Evolutionary conservation across 2,113 vertebrate genomes (phyloP).

Genomic region (Periophthalmus modestus): DNA sequence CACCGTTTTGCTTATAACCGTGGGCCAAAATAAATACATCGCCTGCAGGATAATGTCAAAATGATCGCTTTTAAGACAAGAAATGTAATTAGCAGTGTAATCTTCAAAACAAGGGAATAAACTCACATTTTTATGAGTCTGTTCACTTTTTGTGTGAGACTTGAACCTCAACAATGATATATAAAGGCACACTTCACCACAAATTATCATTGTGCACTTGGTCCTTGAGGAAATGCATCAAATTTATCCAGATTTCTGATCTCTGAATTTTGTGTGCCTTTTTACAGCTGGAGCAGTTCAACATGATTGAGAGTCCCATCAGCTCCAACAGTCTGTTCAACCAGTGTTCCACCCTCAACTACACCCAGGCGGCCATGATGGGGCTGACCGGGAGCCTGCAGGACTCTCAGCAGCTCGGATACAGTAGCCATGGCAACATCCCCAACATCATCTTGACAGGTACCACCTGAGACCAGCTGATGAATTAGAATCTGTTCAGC

Average conservation of each 20-base stretch:
- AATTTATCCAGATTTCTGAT: neutral
- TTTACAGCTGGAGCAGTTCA: slow-evolving; percentile 94
- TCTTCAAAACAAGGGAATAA: too few relatives aligned
- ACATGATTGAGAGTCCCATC: slow-evolving; percentile 94
- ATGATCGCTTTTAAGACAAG: too few relatives aligned
- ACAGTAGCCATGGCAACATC: slow-evolving; percentile 91
- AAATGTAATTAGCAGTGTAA: too few relatives aligned
- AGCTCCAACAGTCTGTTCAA: slow-evolving; percentile 91
- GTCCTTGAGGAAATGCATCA: neutral
- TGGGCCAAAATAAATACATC: too few relatives aligned
- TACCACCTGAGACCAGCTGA: slow-evolving; percentile 47
- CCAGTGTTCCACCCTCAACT: slow-evolving; percentile 94
- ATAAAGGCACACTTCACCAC: too few relatives aligned
- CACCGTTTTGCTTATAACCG: too few relatives aligned
- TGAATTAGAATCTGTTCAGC: neutral
- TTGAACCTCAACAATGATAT: too few relatives aligned
- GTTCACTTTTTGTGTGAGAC: too few relatives aligned
- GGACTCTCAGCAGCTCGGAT: slow-evolving; percentile 87
- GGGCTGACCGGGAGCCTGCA: slow-evolving; percentile 90
- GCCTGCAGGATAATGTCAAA: too few relatives aligned
- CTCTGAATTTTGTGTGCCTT: neutral
- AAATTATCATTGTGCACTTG: too few relatives aligned
- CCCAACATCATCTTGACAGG: slow-evolving; percentile 99
- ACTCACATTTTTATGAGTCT: too few relatives aligned
- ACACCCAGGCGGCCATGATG: slow-evolving; percentile 98